Evolutionary conservation across 2,113 vertebrate genomes (phyloP), one percentile per base, ranked within the genome.

Genomic region (Trematocara unimaculatum): DNA sequence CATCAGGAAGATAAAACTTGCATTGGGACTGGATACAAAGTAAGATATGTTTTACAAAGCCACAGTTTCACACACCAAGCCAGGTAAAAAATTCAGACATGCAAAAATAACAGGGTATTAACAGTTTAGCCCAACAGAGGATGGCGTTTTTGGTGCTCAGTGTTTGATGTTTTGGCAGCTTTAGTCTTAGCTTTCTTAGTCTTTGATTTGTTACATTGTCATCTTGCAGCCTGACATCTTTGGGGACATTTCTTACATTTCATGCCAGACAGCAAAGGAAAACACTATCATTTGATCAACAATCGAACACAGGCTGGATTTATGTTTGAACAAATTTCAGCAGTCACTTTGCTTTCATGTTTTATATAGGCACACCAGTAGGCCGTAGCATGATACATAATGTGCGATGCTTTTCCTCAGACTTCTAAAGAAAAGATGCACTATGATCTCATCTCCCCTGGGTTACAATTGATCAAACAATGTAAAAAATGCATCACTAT

Each of bases 1-100:
- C 88, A 88, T 79, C 82, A 79, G n/a, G 92, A 91, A 42, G 93
- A 94, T 47, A 90, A 93, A 80, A 64, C 85, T 26, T 84, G 58
- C 58, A n/a, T 26, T 4, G 93, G 84, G 31, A 49, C 86, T 3
- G 87, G 84, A 87, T 92, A 93, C 26, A 96, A 94, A 94, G 96
- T 97, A 90, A 64, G 86, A 64, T 3, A 55, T 2, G n/a, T 7
- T 38, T 33, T 55, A 49, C 79, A 84, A 62, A 87, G 23, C 20
- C 85, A 82, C 62, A 81, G 3, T 77, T 81, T 74, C n/a, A 49
- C 35, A 29, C n/a, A 49, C 5, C 23, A 33, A 31, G 33, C 11
- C 47, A 60, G 13, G 72, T 60, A 80, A n/a, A 38, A 49, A 14
- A 45, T 45, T 18, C 62, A 84, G 15, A 42, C 31, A 79, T 42